phyloP scores from a whole-genome alignment of 2,113 vertebrate species.

The Planiliza haematocheilus region DNA sequence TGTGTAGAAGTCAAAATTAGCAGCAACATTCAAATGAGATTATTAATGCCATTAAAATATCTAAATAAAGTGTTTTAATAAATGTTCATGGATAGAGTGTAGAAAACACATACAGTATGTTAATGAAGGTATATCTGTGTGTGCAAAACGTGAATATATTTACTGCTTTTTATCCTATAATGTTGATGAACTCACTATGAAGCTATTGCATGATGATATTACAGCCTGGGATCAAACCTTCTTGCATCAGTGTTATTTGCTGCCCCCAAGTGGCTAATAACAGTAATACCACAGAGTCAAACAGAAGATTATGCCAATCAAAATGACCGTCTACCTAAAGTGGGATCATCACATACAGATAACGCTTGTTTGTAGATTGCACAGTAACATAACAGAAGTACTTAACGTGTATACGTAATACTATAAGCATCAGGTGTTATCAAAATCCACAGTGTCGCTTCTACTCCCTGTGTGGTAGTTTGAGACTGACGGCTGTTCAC shows the following conservation, averaged over 20 bases:
- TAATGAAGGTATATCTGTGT: not conserved
- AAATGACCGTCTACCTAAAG: not conserved
- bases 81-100: too few species aligned
- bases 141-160: not conserved
- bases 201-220: slow-evolving; percentile 3
- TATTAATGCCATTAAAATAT: too few species aligned
- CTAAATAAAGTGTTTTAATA: too few species aligned
- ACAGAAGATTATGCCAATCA: not conserved
- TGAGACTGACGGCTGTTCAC: slow-evolving; percentile 45
- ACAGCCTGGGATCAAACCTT: not conserved
- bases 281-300: slow-evolving; percentile 26
- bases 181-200: not conserved
- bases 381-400: not conserved
- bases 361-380: not conserved
- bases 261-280: slow-evolving; percentile 66
- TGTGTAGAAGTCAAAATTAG: too few species aligned
- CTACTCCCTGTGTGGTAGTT: slow-evolving; percentile 66
- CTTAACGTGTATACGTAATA: not conserved
- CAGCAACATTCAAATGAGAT: too few species aligned
- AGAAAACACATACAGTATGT: not conserved
- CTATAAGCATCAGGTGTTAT: not conserved
- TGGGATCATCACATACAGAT: not conserved
- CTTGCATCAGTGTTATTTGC: slow-evolving; percentile 58
- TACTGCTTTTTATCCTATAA: not conserved
- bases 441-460: slow-evolving; percentile 21